phyloP scores from a whole-genome alignment of 2,888 invertebrate species.

The Carcina quercana region DNA sequence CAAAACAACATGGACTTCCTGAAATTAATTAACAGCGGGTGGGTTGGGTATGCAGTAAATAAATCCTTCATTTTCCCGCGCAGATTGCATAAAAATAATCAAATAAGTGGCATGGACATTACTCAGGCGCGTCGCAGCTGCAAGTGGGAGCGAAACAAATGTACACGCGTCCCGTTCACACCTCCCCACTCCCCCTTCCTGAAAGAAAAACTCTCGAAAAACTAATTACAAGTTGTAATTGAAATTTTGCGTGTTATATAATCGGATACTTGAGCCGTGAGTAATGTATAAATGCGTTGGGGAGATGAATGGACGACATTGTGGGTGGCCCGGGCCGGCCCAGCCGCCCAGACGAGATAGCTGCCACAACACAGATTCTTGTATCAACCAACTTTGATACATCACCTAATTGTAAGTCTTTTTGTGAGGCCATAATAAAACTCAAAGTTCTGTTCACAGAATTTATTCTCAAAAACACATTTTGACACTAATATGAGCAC shows the following conservation, averaged over 20 bases:
- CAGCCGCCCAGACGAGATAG: slow-evolving; percentile 53
- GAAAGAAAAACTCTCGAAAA: slow-evolving; percentile 76
- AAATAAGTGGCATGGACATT: slow-evolving; percentile 70
- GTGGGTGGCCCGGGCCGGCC: slow-evolving; percentile 44
- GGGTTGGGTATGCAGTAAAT: slow-evolving; percentile 47
- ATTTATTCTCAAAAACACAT: no score
- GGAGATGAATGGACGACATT: slow-evolving; percentile 61
- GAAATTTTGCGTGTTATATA: slow-evolving; percentile 77
- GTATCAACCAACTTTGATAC: slow-evolving; percentile 53
- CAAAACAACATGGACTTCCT: slow-evolving; percentile 33
- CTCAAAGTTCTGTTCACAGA: no score
- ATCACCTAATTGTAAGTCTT: no score
- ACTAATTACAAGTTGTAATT: slow-evolving; percentile 77
- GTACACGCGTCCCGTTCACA: slow-evolving; percentile 32
- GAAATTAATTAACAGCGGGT: slow-evolving; percentile 63
- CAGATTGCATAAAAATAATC: slow-evolving; percentile 73
- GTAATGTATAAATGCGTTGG: slow-evolving; percentile 72
- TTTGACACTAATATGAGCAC: no score
- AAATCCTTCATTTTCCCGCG: slow-evolving; percentile 63
- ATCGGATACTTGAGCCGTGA: slow-evolving; percentile 75
- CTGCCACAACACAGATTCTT: slow-evolving; percentile 48
- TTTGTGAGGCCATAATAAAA: no score
- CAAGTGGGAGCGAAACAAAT: slow-evolving; percentile 32
- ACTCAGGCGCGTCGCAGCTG: slow-evolving; percentile 56
- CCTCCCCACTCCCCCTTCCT: slow-evolving; percentile 61